Conservation (phyloP, 2,113 vertebrate genomes). For the Strix aluco region DNA sequence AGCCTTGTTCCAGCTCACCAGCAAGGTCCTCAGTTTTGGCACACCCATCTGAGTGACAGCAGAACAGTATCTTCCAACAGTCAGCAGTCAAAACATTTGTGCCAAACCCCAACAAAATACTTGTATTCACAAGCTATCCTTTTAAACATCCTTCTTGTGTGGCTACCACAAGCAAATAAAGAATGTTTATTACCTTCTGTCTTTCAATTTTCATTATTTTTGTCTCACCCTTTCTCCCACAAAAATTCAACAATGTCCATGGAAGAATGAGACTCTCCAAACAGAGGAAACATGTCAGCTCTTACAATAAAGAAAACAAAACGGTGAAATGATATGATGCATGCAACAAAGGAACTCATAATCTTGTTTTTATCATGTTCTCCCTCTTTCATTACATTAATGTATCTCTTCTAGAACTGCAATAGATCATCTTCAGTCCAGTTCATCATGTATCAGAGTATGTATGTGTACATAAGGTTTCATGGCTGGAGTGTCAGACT, state of each 20-base stretch:
- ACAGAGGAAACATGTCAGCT: not conserved
- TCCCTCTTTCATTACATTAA: not conserved
- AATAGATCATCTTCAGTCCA: not conserved
- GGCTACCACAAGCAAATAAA: not conserved
- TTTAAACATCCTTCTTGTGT: not conserved
- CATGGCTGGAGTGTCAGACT: not conserved
- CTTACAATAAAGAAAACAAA: not conserved
- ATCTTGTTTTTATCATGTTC: not conserved
- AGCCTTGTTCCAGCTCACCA: conserved; percentile 38
- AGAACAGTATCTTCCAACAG: conserved; percentile 11
- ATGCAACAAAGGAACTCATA: not conserved
- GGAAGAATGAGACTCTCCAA: not conserved
- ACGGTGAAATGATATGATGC: not conserved
- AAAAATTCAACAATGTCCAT: not conserved
- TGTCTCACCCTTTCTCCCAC: not conserved
- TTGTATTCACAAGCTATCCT: not conserved
- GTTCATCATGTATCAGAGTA: not conserved
- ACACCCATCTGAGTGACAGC: not conserved
- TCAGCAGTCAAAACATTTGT: not conserved
- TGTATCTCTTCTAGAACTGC: not conserved
- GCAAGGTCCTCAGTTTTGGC: not conserved
- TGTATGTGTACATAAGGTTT: rapidly evolving
- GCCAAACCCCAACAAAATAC: not conserved
- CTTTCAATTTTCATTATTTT: not conserved
- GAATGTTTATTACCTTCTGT: not conserved